Evolutionary conservation across 2,888 invertebrate species (phyloP), one percentile per base, ranked within the genome.

Genomic region (Campoplex nolae): DNA sequence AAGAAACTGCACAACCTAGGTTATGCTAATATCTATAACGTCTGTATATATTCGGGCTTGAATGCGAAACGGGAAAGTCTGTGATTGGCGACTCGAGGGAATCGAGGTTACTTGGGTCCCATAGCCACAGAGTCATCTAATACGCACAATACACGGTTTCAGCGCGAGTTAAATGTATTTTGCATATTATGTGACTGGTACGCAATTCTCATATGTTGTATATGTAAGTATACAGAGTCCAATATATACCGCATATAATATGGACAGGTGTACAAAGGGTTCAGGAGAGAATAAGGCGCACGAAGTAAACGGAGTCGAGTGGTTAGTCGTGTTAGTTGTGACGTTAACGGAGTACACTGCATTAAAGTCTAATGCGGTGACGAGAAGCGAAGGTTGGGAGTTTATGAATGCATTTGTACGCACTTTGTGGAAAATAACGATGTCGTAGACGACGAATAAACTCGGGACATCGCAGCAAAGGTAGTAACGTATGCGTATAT

Each of bases 321-420:
- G 76, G 77, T 38, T 81, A 84, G 54, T 84, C 82, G 67, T 79
- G 84, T 84, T 70, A 32, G 32, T 79, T 79, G 62, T 42, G 82
- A 71, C 82, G 76, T 82, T 87, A 83, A 84, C 65, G 75, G 42
- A 79, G 56, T 23, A 23, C 28, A 74, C 38, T 38, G 70, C 70
- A 74, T 87, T 75, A 71, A 82, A 82, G 70, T 78, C 48, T 76
- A 71, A 87, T 62, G 23, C 23, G 78, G 75, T 70, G 70, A 76
- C 62, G 51, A 45, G 58, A 80, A 18, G 32, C 54, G 38, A 6
- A 38, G 38, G 3, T 38, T 78, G 28, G 56, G n/a, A 42, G 51
- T 68, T 38, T 67, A 68, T 28, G 48, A 45, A 84, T 75, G 65
- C 83, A 79, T 80, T 76, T 67, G 71, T 83, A 62, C 70, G 70